phyloP scores from a whole-genome alignment of 2,797 vertebrate genomes.

The Antennarius maculatus region DNA sequence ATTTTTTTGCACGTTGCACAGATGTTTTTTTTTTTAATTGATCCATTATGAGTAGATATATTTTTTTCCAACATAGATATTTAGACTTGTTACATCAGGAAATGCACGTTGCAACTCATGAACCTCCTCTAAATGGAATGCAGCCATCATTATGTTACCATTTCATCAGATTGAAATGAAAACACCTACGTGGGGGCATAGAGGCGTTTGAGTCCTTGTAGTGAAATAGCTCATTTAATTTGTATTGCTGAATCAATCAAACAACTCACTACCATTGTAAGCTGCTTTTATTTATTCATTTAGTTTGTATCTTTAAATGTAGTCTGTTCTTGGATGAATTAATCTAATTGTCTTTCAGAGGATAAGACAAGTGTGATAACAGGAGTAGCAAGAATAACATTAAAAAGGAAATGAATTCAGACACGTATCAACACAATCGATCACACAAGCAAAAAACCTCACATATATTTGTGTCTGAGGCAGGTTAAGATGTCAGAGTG shows the following conservation, averaged over 20 bases:
- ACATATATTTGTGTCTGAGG: background rate
- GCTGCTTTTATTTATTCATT: too few species aligned
- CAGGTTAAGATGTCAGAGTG: slow-evolving; percentile 24
- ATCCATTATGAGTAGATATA: background rate
- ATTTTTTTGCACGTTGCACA: background rate
- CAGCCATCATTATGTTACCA: background rate
- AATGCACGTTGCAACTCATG: background rate
- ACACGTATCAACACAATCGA: slow-evolving; percentile 1
- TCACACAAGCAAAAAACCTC: background rate
- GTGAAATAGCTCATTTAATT: too few species aligned
- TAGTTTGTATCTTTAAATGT: too few species aligned
- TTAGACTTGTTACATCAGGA: background rate
- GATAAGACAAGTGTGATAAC: background rate
- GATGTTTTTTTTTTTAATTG: background rate
- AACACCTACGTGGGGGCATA: background rate
- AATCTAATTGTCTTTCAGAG: background rate
- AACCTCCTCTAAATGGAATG: background rate
- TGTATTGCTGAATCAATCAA: too few species aligned
- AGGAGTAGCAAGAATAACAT: background rate
- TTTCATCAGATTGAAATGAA: too few species aligned
- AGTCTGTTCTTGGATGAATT: too few species aligned
- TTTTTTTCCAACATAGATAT: background rate
- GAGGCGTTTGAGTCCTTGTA: too few species aligned
- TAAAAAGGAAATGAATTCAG: background rate
- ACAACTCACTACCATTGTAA: too few species aligned